Conservation (phyloP, 2,888 invertebrate genomes). For the Hoplodrina ambigua region DNA sequence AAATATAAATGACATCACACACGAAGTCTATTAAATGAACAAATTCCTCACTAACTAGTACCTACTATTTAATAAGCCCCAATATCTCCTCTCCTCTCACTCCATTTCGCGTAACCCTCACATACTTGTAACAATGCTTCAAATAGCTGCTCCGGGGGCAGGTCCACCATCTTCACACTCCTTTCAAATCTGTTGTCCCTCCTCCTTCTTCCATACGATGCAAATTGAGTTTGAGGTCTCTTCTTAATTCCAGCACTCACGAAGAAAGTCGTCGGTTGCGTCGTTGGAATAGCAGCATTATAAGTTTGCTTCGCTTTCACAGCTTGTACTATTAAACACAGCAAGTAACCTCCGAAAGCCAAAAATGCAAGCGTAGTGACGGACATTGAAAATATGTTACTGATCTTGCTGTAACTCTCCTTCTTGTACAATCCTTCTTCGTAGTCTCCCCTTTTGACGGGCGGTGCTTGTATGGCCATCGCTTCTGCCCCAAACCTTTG, state of each 20-base stretch:
- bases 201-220: constrained; percentile 80
- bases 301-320: constrained; percentile 91
- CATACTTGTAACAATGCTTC: constrained; percentile 87
- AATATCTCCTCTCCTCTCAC: constrained; percentile 63
- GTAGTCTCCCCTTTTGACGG: constrained; percentile 83
- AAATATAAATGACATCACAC: constrained; percentile 7
- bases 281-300: constrained; percentile 70
- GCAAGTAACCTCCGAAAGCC: constrained; percentile 95
- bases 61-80: constrained; percentile 35
- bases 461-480: constrained; percentile 80
- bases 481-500: constrained; percentile 84
- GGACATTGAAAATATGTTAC: constrained; percentile 94
- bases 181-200: constrained; percentile 70
- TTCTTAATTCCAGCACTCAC: constrained; percentile 85
- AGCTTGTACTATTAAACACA: constrained; percentile 94
- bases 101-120: constrained; percentile 90
- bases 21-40: background rate
- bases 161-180: constrained; percentile 70
- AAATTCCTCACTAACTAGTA: background rate
- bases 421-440: constrained; percentile 87
- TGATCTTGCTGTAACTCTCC: constrained; percentile 91
- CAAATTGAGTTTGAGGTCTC: constrained; percentile 82
- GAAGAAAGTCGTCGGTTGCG: constrained; percentile 80
- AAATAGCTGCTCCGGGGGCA: constrained; percentile 87
- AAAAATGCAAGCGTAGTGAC: constrained; percentile 95